phyloP scores from a whole-genome alignment of 2,113 vertebrate genomes.

The Poeciliopsis retropinna region DNA sequence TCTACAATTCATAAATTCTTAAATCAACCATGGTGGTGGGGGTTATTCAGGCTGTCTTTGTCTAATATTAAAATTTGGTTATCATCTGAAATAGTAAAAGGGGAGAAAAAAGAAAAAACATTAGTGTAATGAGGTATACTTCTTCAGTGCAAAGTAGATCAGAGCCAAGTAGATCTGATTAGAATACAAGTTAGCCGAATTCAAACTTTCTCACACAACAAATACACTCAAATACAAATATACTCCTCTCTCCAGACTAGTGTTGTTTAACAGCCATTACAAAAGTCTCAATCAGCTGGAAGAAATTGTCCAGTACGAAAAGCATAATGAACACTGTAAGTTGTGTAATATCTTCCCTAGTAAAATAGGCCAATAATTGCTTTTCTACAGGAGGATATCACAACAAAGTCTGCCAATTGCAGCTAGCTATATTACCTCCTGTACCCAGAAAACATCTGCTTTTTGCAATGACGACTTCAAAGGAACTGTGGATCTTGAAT shows the following conservation, averaged over 20 bases:
- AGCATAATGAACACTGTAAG: conserved; percentile 98
- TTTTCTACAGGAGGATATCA: conserved; percentile 91
- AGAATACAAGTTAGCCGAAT: neutral
- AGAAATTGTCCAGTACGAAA: conserved; percentile 96
- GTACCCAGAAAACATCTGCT: conserved; percentile 94
- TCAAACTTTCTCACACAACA: neutral
- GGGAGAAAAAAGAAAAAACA: too few species aligned
- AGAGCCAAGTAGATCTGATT: neutral
- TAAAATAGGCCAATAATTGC: conserved; percentile 98
- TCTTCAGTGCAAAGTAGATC: too few species aligned
- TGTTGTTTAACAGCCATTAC: conserved; percentile 87
- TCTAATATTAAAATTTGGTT: too few species aligned
- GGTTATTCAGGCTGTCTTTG: too few species aligned
- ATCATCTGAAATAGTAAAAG: too few species aligned
- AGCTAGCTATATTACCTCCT: conserved; percentile 93
- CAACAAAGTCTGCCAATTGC: conserved; percentile 99
- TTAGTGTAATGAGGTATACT: too few species aligned
- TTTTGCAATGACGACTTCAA: conserved; percentile 95
- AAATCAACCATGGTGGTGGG: too few species aligned
- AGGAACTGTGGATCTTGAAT: conserved; percentile 94
- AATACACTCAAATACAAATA: conserved; percentile 47
- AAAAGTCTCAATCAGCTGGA: conserved; percentile 98
- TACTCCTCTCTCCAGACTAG: conserved; percentile 82
- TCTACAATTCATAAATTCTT: too few species aligned
- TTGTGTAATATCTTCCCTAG: conserved; percentile 98